Conservation (phyloP, 1,140 invertebrate genomes). For the Solen grandis region DNA sequence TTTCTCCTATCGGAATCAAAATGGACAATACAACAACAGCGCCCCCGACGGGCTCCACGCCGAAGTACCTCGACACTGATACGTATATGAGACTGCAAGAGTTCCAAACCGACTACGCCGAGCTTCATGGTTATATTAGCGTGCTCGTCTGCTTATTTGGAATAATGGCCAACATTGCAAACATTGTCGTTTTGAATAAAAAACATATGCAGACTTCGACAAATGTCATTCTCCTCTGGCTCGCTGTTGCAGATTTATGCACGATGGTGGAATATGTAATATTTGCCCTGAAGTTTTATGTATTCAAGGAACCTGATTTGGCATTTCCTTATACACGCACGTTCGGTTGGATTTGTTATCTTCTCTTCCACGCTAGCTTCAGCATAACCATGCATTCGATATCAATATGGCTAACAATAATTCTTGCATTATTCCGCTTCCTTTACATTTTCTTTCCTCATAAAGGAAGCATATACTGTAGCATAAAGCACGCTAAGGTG, state of each 20-base stretch:
- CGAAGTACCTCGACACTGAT: background rate
- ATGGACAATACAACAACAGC: background rate
- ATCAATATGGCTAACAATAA: slow-evolving; percentile 95
- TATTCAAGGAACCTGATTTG: slow-evolving; percentile 65
- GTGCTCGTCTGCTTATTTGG: slow-evolving; percentile 92
- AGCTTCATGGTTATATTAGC: slow-evolving; percentile 87
- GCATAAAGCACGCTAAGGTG: slow-evolving; percentile 86
- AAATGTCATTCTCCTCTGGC: slow-evolving; percentile 90
- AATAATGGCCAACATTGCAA: slow-evolving; percentile 92
- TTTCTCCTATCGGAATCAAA: too few relatives aligned
- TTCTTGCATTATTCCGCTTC: slow-evolving; percentile 95
- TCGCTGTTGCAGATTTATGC: slow-evolving; percentile 92
- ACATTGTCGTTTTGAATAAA: slow-evolving; percentile 93
- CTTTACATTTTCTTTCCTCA: slow-evolving; percentile 91
- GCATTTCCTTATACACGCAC: slow-evolving; percentile 58
- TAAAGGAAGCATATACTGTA: slow-evolving; percentile 88
- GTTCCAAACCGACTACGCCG: slow-evolving; percentile 74
- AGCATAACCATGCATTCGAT: slow-evolving; percentile 93
- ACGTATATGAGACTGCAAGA: background rate
- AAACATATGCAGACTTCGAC: slow-evolving; percentile 92
- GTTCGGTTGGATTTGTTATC: slow-evolving; percentile 72
- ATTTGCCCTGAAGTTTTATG: slow-evolving; percentile 86
- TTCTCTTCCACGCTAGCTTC: slow-evolving; percentile 84
- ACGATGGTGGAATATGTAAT: slow-evolving; percentile 94
- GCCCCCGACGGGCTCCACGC: background rate